Conservation (phyloP, 2,888 invertebrate species). For the Isoperla grammatica region DNA sequence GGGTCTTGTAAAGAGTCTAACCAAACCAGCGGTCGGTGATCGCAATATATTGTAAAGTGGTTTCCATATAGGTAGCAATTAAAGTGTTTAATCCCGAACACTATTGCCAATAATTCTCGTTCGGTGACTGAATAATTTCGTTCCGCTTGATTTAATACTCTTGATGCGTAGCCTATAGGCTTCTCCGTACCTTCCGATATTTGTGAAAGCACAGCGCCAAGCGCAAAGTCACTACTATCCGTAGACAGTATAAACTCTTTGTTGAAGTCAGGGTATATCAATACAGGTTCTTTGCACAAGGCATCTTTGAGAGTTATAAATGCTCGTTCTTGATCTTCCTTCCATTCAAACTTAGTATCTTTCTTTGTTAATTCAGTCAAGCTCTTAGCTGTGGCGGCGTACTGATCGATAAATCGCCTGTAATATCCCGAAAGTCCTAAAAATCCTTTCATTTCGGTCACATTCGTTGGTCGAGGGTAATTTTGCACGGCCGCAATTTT, state of each 20-base stretch:
- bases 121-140: slow-evolving; percentile 30
- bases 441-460: slow-evolving; percentile 32
- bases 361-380: slow-evolving; percentile 33
- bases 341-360: slow-evolving; percentile 30
- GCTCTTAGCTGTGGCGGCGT: slow-evolving; percentile 33
- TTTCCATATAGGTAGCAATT: too few relatives aligned
- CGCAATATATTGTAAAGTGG: too few relatives aligned
- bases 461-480: background rate
- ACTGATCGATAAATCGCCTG: slow-evolving; percentile 34
- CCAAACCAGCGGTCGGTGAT: too few relatives aligned
- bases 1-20: too few relatives aligned
- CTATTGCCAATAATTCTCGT: slow-evolving; percentile 17
- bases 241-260: slow-evolving; percentile 32
- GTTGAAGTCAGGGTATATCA: slow-evolving; percentile 32
- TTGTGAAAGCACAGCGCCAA: slow-evolving; percentile 35
- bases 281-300: slow-evolving; percentile 28
- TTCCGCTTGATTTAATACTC: slow-evolving; percentile 28
- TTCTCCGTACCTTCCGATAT: slow-evolving; percentile 25
- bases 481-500: too few relatives aligned
- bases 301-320: slow-evolving; percentile 27
- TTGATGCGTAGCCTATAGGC: slow-evolving; percentile 29
- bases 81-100: too few relatives aligned
- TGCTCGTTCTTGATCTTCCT: slow-evolving; percentile 21
- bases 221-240: slow-evolving; percentile 32
- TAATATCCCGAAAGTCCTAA: slow-evolving; percentile 37